Conservation (phyloP, 37 sponge, comb jelly and placozoan genomes). For the Ephydatia muelleri region DNA sequence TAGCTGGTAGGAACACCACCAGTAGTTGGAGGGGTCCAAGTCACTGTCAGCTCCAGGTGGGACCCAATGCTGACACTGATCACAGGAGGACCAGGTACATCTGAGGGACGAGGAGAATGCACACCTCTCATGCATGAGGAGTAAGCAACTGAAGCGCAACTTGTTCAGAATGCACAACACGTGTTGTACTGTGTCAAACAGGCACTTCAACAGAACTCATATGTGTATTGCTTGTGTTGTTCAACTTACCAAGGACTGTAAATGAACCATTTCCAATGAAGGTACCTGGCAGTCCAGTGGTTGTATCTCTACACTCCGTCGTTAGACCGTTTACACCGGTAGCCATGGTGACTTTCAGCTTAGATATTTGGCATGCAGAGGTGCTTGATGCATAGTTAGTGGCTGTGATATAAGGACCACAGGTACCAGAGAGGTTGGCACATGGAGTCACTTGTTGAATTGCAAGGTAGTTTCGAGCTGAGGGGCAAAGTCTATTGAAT, state of each 20-base stretch:
- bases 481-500: not conserved
- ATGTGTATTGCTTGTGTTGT: no score
- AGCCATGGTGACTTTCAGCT: not conserved
- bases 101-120: no score
- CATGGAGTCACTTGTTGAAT: not conserved
- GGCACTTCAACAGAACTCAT: no score
- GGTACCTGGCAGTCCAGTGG: not conserved
- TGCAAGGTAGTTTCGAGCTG: not conserved
- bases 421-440: not conserved
- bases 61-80: not conserved
- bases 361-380: not conserved
- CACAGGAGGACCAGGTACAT: not conserved
- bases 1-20: slow-evolving; percentile 1
- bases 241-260: not conserved
- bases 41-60: not conserved
- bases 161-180: no score
- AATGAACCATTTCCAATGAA: not conserved
- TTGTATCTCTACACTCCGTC: not conserved
- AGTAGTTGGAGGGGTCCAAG: not conserved
- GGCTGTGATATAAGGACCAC: not conserved
- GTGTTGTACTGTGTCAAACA: no score
- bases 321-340: not conserved
- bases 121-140: no score
- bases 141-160: no score
- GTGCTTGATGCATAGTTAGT: not conserved